These are phyloP conservation scores for Isurus oxyrinchus DNA, from an alignment of 2,113 vertebrate genomes.

Conservation along the genomic window DNA sequence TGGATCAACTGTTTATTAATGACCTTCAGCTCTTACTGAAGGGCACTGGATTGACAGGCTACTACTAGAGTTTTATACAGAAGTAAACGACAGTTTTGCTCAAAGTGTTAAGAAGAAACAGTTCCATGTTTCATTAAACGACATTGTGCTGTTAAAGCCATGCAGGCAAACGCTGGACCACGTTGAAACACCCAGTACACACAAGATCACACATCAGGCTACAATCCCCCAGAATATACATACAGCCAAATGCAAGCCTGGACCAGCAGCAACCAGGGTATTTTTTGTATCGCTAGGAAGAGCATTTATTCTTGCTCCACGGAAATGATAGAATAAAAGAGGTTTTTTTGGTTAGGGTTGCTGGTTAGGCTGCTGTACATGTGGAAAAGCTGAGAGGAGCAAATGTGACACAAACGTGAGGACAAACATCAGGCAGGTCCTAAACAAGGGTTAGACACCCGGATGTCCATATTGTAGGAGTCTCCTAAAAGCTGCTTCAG, in stretches of 20 bases:
- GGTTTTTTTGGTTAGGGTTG: background rate
- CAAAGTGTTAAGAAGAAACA: background rate
- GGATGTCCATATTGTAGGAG: background rate
- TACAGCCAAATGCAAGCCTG: background rate
- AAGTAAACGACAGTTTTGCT: background rate
- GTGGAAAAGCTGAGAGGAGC: background rate
- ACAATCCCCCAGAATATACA: background rate
- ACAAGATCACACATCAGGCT: background rate
- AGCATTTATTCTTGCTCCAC: background rate
- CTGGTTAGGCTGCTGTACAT: background rate
- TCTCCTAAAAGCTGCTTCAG: background rate
- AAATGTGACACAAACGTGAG: background rate
- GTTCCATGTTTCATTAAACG: background rate
- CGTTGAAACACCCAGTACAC: background rate
- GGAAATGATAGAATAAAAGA: background rate
- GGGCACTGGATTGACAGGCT: background rate
- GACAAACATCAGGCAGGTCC: background rate
- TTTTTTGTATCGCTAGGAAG: no score
- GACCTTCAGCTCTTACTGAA: background rate
- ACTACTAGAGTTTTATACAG: background rate
- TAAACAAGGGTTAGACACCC: background rate
- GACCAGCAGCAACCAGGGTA: background rate
- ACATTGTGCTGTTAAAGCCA: background rate
- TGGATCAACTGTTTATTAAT: background rate
- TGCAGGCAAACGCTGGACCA: background rate